A percentile compares a stretch with the other conserved stretches of the same genome.
phyloP scores from a whole-genome alignment of 2,888 invertebrate genomes.

The Cerastis rubricosa region DNA sequence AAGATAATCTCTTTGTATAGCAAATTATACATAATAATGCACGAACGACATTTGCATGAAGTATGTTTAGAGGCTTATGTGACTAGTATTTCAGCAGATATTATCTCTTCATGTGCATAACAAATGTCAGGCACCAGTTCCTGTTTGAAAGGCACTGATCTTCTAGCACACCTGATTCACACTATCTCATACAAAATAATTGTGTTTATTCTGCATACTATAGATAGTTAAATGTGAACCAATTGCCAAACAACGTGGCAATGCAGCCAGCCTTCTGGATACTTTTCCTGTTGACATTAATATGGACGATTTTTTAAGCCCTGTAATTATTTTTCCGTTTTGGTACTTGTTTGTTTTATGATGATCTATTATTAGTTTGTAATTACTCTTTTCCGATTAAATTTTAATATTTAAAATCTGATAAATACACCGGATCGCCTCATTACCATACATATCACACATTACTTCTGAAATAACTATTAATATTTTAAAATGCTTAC shows the following conservation, averaged over 20 bases:
- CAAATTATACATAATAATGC: constrained; percentile 16
- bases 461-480: background rate
- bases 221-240: background rate
- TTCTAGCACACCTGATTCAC: background rate
- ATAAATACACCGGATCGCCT: background rate
- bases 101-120: constrained; percentile 19
- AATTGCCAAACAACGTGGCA: too few species aligned
- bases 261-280: too few species aligned
- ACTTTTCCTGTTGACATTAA: too few species aligned
- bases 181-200: background rate
- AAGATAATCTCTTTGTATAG: constrained; percentile 42
- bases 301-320: too few species aligned
- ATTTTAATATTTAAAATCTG: background rate
- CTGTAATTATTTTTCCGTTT: too few species aligned
- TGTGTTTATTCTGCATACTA: background rate
- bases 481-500: background rate
- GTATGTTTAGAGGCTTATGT: constrained; percentile 16
- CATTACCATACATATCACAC: constrained; percentile 8
- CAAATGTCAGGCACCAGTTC: constrained; percentile 23
- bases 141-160: background rate
- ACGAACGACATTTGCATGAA: constrained; percentile 37
- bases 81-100: constrained; percentile 8
- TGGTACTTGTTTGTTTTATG: too few species aligned
- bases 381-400: background rate
- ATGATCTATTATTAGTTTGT: too few species aligned